Percentiles rank a stretch among this genome's conserved stretches.
Conservation (phyloP, 2,113 vertebrate genomes). For the Cepphus grylle region DNA sequence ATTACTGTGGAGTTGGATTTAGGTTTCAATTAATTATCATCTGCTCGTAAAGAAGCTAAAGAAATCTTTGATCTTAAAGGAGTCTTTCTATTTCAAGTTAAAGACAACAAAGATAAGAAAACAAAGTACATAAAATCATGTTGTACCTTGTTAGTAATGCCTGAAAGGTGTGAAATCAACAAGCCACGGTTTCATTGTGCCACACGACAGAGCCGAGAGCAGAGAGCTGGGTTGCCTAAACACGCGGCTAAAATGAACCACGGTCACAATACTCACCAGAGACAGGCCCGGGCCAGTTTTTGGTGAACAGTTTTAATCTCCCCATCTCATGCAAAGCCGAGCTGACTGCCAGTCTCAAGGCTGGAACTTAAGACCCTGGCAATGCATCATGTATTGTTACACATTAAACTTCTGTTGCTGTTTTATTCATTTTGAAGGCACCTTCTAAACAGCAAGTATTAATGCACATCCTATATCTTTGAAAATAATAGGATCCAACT, state of each 20-base stretch:
- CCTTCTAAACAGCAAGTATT: background rate
- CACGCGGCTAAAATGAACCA: accelerated
- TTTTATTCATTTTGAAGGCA: background rate
- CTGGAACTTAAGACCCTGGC: background rate
- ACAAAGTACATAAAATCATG: background rate
- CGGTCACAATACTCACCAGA: background rate
- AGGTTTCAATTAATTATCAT: slow-evolving; percentile 11
- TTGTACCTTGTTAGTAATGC: background rate
- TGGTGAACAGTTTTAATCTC: background rate
- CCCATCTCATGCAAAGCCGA: background rate
- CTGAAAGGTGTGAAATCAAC: background rate
- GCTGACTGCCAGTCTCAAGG: background rate
- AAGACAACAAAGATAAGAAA: background rate
- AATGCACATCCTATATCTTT: background rate
- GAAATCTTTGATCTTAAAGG: slow-evolving; percentile 11
- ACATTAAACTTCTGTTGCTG: background rate
- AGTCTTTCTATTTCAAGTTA: background rate
- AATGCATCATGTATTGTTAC: accelerated
- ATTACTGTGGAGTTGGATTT: background rate
- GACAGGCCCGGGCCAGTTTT: background rate
- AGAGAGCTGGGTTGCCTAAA: background rate
- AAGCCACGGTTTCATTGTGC: accelerated
- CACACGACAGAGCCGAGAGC: background rate
- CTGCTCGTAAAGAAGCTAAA: background rate
- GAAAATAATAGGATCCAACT: background rate